Conservation (phyloP, 2,888 invertebrate genomes). For the Microplitis manilae region DNA sequence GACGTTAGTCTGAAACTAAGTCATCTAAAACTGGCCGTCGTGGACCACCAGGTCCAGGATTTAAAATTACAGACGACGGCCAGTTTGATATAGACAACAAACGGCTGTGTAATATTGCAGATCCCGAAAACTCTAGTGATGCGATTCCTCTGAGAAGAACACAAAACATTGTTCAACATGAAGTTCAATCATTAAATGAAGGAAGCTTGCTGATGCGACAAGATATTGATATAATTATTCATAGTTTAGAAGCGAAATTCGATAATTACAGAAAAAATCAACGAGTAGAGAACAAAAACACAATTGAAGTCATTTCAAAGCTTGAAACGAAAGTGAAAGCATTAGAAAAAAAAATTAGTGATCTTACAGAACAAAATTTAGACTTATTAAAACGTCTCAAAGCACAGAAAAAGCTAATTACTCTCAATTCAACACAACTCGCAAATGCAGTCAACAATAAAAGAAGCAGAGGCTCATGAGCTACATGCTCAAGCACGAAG, state of each 20-base stretch:
- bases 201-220: neutral
- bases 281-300: too few relatives aligned
- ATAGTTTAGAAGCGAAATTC: too few relatives aligned
- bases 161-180: neutral
- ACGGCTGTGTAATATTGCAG: conserved; percentile 38
- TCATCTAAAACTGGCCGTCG: conserved; percentile 5
- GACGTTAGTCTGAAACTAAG: conserved; percentile 9
- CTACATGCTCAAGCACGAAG: conserved; percentile 61
- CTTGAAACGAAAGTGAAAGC: neutral
- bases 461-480: conserved; percentile 54
- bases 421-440: neutral
- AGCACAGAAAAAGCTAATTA: neutral
- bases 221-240: neutral
- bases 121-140: conserved; percentile 23
- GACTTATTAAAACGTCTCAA: neutral
- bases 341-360: neutral
- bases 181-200: neutral
- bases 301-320: conserved; percentile 49
- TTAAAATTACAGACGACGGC: conserved; percentile 35
- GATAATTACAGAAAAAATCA: too few relatives aligned
- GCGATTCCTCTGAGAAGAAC: conserved; percentile 16
- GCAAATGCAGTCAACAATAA: neutral
- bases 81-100: conserved; percentile 42
- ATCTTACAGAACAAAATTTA: neutral
- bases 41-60: conserved; percentile 26